These are phyloP conservation scores for Mormoops blainvillei DNA, from an alignment of 2,113 vertebrate genomes.

Conservation along the genomic window DNA sequence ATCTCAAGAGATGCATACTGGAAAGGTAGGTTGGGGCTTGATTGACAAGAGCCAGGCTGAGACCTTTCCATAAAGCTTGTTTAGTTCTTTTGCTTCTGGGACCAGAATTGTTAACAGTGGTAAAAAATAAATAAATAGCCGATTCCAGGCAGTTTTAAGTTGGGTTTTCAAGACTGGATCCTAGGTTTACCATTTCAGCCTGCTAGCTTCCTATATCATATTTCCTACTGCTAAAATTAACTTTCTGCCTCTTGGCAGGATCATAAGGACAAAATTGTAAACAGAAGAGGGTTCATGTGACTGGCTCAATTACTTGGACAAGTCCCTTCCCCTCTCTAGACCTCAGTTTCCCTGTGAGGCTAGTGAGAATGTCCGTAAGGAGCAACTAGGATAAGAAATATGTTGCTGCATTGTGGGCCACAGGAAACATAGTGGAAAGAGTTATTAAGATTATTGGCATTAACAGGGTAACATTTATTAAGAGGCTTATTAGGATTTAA, in stretches of 20 bases:
- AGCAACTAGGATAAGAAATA: slow-evolving; percentile 3
- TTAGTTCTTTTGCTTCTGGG: background rate
- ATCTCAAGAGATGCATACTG: background rate
- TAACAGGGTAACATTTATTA: background rate
- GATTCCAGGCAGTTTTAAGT: slow-evolving; percentile 20
- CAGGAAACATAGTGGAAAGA: background rate
- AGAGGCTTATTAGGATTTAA: background rate
- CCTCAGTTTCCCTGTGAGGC: slow-evolving; percentile 12
- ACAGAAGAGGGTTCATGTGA: slow-evolving; percentile 43
- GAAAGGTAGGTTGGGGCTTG: background rate
- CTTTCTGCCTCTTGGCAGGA: slow-evolving; percentile 26
- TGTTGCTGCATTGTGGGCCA: background rate
- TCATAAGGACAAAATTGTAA: slow-evolving; percentile 47
- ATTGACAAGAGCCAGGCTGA: background rate
- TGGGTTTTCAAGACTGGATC: background rate
- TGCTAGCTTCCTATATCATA: slow-evolving; percentile 40
- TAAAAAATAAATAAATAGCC: background rate
- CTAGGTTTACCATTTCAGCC: slow-evolving; percentile 25
- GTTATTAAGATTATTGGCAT: background rate
- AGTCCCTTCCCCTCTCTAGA: background rate
- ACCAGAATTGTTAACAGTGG: background rate
- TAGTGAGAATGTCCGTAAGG: slow-evolving; percentile 30
- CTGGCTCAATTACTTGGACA: slow-evolving; percentile 10
- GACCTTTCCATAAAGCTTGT: background rate
- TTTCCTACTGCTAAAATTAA: slow-evolving; percentile 71